These are phyloP conservation scores for Amphipoea lucens DNA, from an alignment of 2,888 invertebrate genomes.

Conservation along the genomic window DNA sequence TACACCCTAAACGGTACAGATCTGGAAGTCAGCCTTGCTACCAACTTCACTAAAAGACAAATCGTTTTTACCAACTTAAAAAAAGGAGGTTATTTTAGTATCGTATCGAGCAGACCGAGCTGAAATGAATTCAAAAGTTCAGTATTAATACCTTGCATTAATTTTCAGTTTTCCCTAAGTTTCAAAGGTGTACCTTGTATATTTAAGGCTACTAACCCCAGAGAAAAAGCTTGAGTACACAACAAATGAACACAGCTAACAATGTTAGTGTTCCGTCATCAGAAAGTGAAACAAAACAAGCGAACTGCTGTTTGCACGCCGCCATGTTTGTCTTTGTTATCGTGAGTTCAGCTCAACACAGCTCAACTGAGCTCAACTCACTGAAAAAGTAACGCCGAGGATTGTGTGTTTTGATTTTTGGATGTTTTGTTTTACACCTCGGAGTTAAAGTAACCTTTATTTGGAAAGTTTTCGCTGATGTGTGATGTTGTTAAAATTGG, in stretches of 20 bases:
- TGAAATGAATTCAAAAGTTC: not conserved
- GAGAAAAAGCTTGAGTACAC: constrained; percentile 44
- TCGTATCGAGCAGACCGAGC: not conserved
- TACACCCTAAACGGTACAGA: not conserved
- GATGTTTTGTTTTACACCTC: constrained; percentile 33
- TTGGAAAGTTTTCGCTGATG: constrained; percentile 23
- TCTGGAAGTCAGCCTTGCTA: not conserved
- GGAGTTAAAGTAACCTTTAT: constrained; percentile 24
- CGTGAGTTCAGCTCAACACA: constrained; percentile 47
- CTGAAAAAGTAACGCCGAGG: constrained; percentile 46
- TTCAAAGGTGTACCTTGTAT: constrained; percentile 5
- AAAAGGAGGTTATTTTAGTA: no score
- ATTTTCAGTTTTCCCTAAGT: not conserved
- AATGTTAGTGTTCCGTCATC: constrained; percentile 63
- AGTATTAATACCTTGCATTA: not conserved
- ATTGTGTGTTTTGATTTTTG: constrained; percentile 52
- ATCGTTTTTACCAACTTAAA: no score
- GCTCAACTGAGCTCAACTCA: constrained; percentile 40
- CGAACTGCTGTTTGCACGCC: constrained; percentile 44
- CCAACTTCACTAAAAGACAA: not conserved
- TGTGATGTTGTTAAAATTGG: constrained; percentile 21
- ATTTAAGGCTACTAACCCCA: constrained; percentile 15
- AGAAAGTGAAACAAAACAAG: constrained; percentile 58
- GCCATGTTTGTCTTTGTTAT: constrained; percentile 62
- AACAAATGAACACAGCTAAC: constrained; percentile 56